Base-by-base conservation (phyloP, 2,113 vertebrate species). In the Dryoscopus gambensis region DNA sequence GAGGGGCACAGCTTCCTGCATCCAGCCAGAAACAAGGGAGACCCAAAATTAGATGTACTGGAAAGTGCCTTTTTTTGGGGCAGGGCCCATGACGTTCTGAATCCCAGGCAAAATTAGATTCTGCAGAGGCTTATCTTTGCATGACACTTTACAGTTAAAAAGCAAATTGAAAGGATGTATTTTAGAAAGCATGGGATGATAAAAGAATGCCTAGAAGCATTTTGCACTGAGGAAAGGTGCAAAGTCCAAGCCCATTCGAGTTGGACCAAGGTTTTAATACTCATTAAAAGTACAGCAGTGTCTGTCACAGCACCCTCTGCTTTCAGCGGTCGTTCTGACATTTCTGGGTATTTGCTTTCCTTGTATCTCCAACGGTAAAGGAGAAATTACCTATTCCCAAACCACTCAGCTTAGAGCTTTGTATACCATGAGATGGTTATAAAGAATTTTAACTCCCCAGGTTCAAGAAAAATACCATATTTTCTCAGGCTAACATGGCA, bases 271-370 rank as follows among this genome's bases (percentile, higher is more conserved):
- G 14, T 40, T 56, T 90, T 7, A 57, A 27, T 6, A 35, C 10
- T 21, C 20, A 33, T 10, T 31, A 16, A n/a, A 37, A 52, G 13
- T 25, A 8, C 37, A 11, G 3, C 15, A 40, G 8, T 10, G 31
- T 13, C 35, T 10, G 10, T 13, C 7, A 47, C 44, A 49, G 33
- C 5, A 71, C 8, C 6, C 7, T 25, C 44, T 44, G 55, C 42
- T 53, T 56, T 22, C 39, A 14, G 0, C 14, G 23, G 4, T 7
- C 2, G 0, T 30, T 39, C 47, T 33, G 39, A 59, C 11, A 31
- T 40, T 44, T 35, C 37, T 44, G 8, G 46, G 47, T 10, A 60
- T 55, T 60, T 52, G 11, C 31, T 56, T 57, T 21, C 13, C n/a
- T 24, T n/a, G 5, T 16, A 15, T 27, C n/a, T 52, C 46, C 15